phyloP scores from a whole-genome alignment of 2,113 vertebrate genomes.

The Cryptotis parvus region DNA sequence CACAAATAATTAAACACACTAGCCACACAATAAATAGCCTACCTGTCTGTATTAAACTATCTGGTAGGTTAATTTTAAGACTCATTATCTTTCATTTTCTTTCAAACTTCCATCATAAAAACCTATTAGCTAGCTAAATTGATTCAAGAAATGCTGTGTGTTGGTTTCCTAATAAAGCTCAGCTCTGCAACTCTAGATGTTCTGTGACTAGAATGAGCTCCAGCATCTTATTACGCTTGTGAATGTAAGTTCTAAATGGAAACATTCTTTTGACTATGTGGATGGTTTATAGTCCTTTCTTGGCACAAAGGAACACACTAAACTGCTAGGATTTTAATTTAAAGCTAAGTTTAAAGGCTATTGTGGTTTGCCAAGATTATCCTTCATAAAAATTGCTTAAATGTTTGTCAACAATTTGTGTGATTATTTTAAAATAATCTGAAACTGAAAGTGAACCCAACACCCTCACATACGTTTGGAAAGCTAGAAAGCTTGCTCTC shows the following conservation, averaged over 20 bases:
- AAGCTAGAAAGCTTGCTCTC: slow-evolving; percentile 27
- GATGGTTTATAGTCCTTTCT: slow-evolving; percentile 82
- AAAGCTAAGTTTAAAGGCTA: slow-evolving; percentile 79
- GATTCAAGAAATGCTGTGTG: slow-evolving; percentile 41
- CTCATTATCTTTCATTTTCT: slow-evolving; percentile 69
- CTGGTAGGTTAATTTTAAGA: slow-evolving; percentile 65
- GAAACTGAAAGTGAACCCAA: slow-evolving; percentile 77
- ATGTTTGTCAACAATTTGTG: slow-evolving; percentile 89
- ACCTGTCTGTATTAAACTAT: not conserved
- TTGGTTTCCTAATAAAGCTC: slow-evolving; percentile 70
- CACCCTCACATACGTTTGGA: slow-evolving; percentile 42
- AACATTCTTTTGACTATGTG: slow-evolving; percentile 87
- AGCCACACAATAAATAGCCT: slow-evolving; percentile 69
- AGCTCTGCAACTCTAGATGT: slow-evolving; percentile 73
- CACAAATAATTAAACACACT: slow-evolving; percentile 15
- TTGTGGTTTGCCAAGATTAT: slow-evolving; percentile 82
- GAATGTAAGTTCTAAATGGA: slow-evolving; percentile 88
- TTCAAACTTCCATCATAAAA: slow-evolving; percentile 63
- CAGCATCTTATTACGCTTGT: slow-evolving; percentile 85
- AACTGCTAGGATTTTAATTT: slow-evolving; percentile 85
- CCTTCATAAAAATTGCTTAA: slow-evolving; percentile 73
- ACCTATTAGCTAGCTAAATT: slow-evolving; percentile 36
- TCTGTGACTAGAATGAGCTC: slow-evolving; percentile 76
- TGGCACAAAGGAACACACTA: slow-evolving; percentile 83
- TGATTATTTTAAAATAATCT: slow-evolving; percentile 81